phyloP scores from a whole-genome alignment of 2,888 invertebrate genomes.

The Campoplex capitator region DNA sequence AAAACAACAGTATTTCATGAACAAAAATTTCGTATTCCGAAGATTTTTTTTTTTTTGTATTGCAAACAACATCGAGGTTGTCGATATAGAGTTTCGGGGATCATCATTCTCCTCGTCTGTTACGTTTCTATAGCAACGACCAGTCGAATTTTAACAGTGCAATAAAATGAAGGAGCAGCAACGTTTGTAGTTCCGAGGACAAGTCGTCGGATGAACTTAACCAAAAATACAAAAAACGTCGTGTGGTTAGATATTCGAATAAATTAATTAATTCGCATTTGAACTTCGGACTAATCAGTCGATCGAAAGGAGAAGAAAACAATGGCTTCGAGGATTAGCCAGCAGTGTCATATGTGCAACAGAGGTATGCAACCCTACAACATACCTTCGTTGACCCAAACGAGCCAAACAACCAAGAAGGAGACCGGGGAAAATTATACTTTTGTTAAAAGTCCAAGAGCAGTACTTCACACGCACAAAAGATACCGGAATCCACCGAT shows the following conservation, averaged over 20 bases:
- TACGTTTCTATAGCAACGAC: constrained; percentile 70
- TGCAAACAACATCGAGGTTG: constrained; percentile 44
- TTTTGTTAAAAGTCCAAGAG: constrained; percentile 80
- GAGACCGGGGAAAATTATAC: constrained; percentile 74
- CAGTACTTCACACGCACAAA: constrained; percentile 80
- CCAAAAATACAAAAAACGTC: constrained; percentile 1
- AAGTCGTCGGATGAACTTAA: constrained; percentile 43
- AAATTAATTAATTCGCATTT: constrained; percentile 11
- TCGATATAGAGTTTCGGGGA: constrained; percentile 46
- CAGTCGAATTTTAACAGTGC: constrained; percentile 57
- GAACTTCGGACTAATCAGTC: constrained; percentile 12
- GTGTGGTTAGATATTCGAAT: constrained; percentile 22
- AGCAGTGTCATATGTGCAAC: constrained; percentile 81
- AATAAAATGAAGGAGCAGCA: constrained; percentile 47
- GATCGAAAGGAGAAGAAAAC: background rate
- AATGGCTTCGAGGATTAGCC: constrained; percentile 78
- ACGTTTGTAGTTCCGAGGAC: background rate
- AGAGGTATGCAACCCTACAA: constrained; percentile 77
- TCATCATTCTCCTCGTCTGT: constrained; percentile 57
- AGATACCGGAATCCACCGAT: constrained; percentile 76
- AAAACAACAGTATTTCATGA: too few species aligned
- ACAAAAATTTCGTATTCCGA: background rate
- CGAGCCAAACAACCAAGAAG: constrained; percentile 32
- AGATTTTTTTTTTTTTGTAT: background rate
- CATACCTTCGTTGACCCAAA: constrained; percentile 72